Evolutionary conservation across 2,888 invertebrate genomes (phyloP).

Genomic region (Xestia ashworthii): DNA sequence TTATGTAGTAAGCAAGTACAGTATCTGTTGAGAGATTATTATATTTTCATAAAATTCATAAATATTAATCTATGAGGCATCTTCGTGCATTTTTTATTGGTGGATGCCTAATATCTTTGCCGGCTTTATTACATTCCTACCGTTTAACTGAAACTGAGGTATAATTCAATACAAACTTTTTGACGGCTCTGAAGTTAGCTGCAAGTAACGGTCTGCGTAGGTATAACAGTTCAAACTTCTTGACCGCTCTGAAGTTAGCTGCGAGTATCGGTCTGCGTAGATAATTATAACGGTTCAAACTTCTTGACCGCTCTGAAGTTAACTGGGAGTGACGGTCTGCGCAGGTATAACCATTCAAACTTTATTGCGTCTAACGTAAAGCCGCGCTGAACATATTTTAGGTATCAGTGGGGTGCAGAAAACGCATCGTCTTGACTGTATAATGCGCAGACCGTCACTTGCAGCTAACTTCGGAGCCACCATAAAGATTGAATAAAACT

Average conservation of each 20-base stretch:
- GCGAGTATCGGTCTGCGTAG: neutral
- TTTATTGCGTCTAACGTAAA: neutral
- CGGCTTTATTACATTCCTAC: neutral
- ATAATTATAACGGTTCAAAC: neutral
- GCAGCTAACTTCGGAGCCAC: neutral
- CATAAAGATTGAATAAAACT: neutral
- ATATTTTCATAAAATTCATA: slow-evolving; percentile 7
- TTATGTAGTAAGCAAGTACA: slow-evolving; percentile 13
- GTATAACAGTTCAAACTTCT: no score
- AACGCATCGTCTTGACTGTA: neutral
- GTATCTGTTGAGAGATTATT: neutral
- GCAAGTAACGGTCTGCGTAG: no score
- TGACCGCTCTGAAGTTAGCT: neutral
- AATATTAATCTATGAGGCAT: neutral
- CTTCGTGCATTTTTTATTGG: neutral
- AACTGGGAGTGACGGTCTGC: neutral
- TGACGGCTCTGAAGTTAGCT: no score
- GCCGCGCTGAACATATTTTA: neutral
- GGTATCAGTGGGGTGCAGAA: neutral
- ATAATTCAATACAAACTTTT: no score
- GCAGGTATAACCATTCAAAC: neutral
- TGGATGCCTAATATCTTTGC: slow-evolving; percentile 1
- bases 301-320: neutral
- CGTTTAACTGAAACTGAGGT: neutral
- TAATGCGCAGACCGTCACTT: no score